Conservation (phyloP, 2,888 invertebrate genomes). For the Ferrisia virgata region DNA sequence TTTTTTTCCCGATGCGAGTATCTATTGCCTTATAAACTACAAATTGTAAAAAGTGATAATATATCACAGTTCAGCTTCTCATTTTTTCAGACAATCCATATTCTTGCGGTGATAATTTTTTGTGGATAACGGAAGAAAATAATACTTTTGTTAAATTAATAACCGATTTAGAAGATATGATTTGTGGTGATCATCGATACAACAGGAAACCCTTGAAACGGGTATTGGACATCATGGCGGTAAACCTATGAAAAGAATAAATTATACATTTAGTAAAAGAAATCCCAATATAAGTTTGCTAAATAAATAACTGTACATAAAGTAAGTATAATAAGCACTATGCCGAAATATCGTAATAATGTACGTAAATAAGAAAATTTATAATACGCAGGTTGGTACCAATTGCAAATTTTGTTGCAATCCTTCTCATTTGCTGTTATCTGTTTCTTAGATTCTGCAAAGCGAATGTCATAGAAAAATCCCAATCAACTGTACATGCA, state of each 20-base stretch:
- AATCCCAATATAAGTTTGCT: too few relatives aligned
- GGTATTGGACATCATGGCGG: constrained; percentile 65
- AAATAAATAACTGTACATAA: too few relatives aligned
- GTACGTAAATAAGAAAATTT: too few relatives aligned
- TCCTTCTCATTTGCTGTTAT: neutral
- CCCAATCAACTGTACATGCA: constrained; percentile 60
- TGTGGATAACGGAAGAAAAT: constrained; percentile 61
- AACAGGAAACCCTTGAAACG: constrained; percentile 63
- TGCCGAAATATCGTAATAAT: too few relatives aligned
- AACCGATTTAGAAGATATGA: constrained; percentile 60
- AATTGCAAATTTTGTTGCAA: neutral
- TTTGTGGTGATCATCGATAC: constrained; percentile 61
- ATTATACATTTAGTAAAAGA: neutral
- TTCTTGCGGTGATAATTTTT: constrained; percentile 58
- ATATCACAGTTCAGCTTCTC: too few relatives aligned
- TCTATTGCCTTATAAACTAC: too few relatives aligned
- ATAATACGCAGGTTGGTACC: neutral
- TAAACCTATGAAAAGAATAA: constrained; percentile 52
- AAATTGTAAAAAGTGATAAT: too few relatives aligned
- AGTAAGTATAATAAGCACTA: too few relatives aligned
- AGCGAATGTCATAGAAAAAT: constrained; percentile 59
- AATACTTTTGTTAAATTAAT: constrained; percentile 55
- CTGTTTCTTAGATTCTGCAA: constrained; percentile 57
- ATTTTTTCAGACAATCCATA: neutral
- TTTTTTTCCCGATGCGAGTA: too few relatives aligned